A percentile compares a stretch with the other conserved stretches of the same genome.
phyloP scores from a whole-genome alignment of 2,888 invertebrate species.

The Celastrina argiolus region DNA sequence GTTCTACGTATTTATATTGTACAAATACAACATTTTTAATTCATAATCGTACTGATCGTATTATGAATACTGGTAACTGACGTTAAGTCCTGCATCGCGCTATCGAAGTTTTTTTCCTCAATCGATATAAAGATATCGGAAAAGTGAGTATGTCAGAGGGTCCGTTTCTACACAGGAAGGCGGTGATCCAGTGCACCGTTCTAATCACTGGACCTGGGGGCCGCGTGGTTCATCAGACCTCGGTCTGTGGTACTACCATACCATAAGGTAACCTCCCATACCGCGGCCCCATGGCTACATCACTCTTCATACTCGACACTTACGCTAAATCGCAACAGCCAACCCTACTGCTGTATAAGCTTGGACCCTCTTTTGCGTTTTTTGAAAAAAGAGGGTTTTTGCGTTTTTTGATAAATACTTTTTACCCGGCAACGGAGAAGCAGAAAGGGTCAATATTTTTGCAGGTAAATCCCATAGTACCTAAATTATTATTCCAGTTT shows the following conservation, averaged over 20 bases:
- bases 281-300: not conserved
- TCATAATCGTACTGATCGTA: not conserved
- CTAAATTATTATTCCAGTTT: no score
- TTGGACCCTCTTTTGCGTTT: slow-evolving; percentile 6
- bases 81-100: not conserved
- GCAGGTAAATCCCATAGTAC: no score
- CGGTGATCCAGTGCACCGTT: slow-evolving; percentile 2
- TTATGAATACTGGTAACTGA: not conserved
- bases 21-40: not conserved
- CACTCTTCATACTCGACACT: not conserved
- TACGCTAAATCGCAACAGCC: not conserved
- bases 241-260: not conserved
- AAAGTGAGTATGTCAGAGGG: not conserved
- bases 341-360: slow-evolving; percentile 6
- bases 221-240: not conserved
- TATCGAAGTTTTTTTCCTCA: not conserved
- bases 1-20: not conserved
- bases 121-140: not conserved
- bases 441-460: no score
- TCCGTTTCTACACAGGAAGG: slow-evolving; percentile 5
- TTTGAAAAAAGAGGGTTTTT: no score
- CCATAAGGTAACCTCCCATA: not conserved
- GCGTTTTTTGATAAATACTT: no score
- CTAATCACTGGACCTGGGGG: slow-evolving; percentile 4
- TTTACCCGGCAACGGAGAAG: no score